Evolutionary conservation across 2,888 invertebrate genomes (phyloP).

Genomic region (Callyntrura sp.): DNA sequence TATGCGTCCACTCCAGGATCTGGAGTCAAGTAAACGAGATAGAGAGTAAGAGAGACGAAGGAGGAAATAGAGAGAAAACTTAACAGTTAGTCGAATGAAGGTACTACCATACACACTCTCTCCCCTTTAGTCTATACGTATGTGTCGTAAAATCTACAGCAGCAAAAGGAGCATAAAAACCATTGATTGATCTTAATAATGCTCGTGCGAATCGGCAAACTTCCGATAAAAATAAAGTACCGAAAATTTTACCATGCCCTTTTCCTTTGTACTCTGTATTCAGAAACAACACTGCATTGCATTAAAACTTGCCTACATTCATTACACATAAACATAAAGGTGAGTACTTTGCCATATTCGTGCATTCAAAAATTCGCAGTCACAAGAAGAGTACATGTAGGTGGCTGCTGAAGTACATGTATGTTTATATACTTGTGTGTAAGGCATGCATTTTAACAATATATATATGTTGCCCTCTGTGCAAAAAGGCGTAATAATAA

Average conservation of each 20-base stretch:
- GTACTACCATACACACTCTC: too few species aligned
- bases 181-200: slow-evolving; percentile 78
- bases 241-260: slow-evolving; percentile 33
- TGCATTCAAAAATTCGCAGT: not conserved
- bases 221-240: slow-evolving; percentile 65
- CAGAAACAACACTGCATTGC: slow-evolving; percentile 57
- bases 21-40: too few species aligned
- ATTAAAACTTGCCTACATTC: slow-evolving; percentile 51
- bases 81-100: slow-evolving; percentile 18
- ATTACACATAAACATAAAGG: slow-evolving; percentile 24
- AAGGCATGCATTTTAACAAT: not conserved
- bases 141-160: slow-evolving; percentile 45
- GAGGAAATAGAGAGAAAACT: slow-evolving; percentile 2
- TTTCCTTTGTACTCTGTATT: not conserved
- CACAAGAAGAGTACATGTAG: not conserved
- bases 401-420: too few species aligned
- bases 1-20: slow-evolving; percentile 34
- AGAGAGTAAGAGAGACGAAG: not conserved
- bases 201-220: slow-evolving; percentile 64
- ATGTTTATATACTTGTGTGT: not conserved
- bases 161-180: slow-evolving; percentile 58
- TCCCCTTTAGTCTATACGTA: not conserved
- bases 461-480: slow-evolving; percentile 33
- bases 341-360: not conserved
- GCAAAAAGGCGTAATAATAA: slow-evolving; percentile 51